Evolutionary conservation across 2,888 invertebrate species (phyloP), one percentile per base, ranked within the genome.

Genomic region (Panopea generosa): DNA sequence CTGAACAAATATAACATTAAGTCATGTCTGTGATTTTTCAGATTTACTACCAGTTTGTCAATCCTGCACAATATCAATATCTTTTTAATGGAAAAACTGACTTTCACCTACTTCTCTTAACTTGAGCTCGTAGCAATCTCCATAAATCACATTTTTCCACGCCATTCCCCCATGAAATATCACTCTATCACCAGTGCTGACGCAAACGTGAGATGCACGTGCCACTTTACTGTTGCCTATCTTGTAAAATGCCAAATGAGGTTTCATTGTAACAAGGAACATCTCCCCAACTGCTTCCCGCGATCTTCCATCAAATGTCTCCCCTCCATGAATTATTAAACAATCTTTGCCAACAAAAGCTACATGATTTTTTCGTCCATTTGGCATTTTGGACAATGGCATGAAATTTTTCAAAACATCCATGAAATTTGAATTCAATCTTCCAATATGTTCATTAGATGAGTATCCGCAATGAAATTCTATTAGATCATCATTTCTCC

Each of bases 271-370:
- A 40, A 91, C 71, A 0, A 90, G 57, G 52, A 83, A 89, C 86
- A 91, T 87, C 27, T 92, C 92, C 2, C 90, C 90, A 0, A 91
- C 90, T 11, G 92, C 90, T 50, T 90, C 88, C 24, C 88, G 78
- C 47, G 70, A 84, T 53, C 80, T 75, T 0, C 92, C 91, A 71
- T 92, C 91, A 83, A 92, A 92, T 0, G 91, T 91, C 75, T 92
- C 92, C 0, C 92, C 92, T 2, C 92, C 92, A 63, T 91, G 90
- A 53, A 92, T 70, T 1, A 92, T 70, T 7, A 91, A 63, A 20
- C 82, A 78, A 1, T 84, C 82, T 11, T 84, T 61, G 2, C 89
- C 90, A 1, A 74, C 63, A 7, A 89, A 62, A 2, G 89, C 75
- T 1, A 87, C 84, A 65, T 92, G 92, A 73, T 90, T 84, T 80